Base-by-base conservation (phyloP, 2,797 vertebrate species). In the Vireo griseus region DNA sequence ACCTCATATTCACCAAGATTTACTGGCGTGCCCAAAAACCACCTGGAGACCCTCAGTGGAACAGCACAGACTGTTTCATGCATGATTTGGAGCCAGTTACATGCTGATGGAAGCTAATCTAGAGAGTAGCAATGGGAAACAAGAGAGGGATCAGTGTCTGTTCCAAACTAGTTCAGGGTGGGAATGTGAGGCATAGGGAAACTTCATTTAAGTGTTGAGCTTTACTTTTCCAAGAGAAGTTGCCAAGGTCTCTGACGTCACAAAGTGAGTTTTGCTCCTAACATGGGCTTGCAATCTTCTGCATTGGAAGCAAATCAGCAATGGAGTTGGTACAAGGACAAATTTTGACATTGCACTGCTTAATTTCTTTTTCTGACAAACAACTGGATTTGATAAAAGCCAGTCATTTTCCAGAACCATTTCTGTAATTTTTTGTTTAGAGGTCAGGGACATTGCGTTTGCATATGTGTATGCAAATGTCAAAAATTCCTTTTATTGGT, bases 201-300 rank as follows among this genome's bases (percentile, higher is more conserved):
- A 88, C 20, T 90, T 74, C 47, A n/a, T 77, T 78, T 61, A 42
- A 61, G 50, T 66, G 33, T 87, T 0, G 0, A 88, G 83, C 62
- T 93, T 81, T 57, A 52, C 66, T 95, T 91, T 95, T 93, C 88
- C 92, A 94, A 86, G 51, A 42, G 39, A 88, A 78, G 76, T 90
- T 96, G 93, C 95, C 93, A 95, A 94, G 85, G 71, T 35, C 50
- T 79, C 81, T 92, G 85, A 86, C 82, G 45, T 95, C 76, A 86
- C 11, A 6, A 94, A 95, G 47, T 24, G 45, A 88, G 57, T 84
- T 94, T 86, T 69, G 3, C 47, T 96, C 85, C 90, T 94, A 94
- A 95, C 89, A 86, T 73, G 91, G 92, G 62, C 62, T 78, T 94
- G 37, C 55, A 91, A 6, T 83, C 79, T 63, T 91, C 62, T 91